Evolutionary conservation across 1,140 invertebrate genomes (phyloP).

Genomic region (Metopolophium dirhodum): DNA sequence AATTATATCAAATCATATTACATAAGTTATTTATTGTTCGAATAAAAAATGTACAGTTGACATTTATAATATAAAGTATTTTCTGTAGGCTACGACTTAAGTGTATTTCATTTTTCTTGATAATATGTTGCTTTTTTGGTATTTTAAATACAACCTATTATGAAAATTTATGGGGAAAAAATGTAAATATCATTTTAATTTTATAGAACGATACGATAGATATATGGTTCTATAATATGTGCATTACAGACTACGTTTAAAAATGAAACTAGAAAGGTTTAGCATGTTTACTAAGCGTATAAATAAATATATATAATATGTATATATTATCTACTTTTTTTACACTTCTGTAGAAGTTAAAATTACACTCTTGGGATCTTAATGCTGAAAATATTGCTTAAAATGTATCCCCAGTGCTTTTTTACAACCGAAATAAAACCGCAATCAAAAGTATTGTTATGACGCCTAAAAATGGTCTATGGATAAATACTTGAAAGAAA

Average conservation of each 20-base stretch:
- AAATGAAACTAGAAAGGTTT: conserved; percentile 38
- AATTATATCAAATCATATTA: not conserved
- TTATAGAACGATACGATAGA: not conserved
- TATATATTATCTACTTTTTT: conserved; percentile 9
- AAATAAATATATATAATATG: conserved; percentile 14
- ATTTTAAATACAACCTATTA: not conserved
- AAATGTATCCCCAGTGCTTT: conserved; percentile 39
- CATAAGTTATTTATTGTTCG: not conserved
- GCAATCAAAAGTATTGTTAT: conserved; percentile 36
- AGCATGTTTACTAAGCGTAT: not conserved
- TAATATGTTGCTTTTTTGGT: conserved; percentile 15
- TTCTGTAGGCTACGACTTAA: not conserved
- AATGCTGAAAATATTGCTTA: conserved; percentile 15
- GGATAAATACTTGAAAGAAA: conserved; percentile 11
- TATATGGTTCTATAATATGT: not conserved
- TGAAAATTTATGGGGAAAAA: not conserved
- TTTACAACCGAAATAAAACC: conserved; percentile 42
- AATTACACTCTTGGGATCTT: not conserved
- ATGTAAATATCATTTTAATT: conserved; percentile 22
- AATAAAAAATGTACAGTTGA: conserved; percentile 8
- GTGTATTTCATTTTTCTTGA: not conserved
- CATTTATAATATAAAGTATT: not conserved
- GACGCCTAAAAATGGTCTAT: conserved; percentile 1
- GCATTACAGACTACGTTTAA: not conserved
- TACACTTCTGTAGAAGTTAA: conserved; percentile 25